These are phyloP conservation scores for Seira musarum DNA, from an alignment of 2,888 invertebrate genomes.

Conservation along the genomic window DNA sequence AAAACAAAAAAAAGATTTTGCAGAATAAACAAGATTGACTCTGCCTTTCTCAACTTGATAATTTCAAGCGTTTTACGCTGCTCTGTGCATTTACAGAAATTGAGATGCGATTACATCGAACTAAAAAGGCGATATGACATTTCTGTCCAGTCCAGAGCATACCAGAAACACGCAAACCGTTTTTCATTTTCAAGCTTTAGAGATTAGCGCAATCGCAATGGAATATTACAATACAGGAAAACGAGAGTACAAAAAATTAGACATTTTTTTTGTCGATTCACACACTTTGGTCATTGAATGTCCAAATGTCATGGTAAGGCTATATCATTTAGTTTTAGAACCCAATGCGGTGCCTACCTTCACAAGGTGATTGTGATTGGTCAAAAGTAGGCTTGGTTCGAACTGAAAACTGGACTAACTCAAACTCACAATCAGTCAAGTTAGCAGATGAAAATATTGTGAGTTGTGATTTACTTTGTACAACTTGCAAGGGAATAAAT, in stretches of 20 bases:
- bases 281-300: neutral
- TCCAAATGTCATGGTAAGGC: neutral
- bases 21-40: too few relatives aligned
- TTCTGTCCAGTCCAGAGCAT: neutral
- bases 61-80: too few relatives aligned
- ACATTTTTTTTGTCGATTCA: neutral
- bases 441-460: neutral
- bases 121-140: neutral
- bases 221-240: neutral
- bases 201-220: neutral
- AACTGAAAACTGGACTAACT: neutral
- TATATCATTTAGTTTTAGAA: neutral
- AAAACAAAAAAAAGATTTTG: too few relatives aligned
- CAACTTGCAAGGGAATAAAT: too few relatives aligned
- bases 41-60: too few relatives aligned
- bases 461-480: neutral
- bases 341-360: neutral
- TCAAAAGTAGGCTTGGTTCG: neutral
- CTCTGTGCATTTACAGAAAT: too few relatives aligned
- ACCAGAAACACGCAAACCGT: too few relatives aligned
- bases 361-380: neutral
- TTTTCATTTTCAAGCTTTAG: too few relatives aligned
- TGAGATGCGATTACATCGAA: neutral
- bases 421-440: neutral
- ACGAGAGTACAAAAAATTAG: neutral